Base-by-base conservation (phyloP, 2,888 invertebrate genomes). In the Rhagophthalmus giganteus region DNA sequence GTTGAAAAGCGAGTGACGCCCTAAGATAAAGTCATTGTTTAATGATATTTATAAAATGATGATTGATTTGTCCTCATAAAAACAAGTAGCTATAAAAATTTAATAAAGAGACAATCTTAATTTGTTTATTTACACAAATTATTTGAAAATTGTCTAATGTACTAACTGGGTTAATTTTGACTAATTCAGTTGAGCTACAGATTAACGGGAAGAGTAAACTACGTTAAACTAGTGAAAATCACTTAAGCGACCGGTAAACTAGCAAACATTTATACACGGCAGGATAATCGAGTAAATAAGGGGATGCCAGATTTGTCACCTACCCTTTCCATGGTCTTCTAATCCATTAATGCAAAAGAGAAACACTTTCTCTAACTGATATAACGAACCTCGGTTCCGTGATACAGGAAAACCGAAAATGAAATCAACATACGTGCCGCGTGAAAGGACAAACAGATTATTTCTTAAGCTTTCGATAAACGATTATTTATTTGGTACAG, bases 171-270 rank as follows among this genome's bases (percentile, higher is more conserved):
- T 51, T 51, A 40, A 51, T 51, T 47, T 39, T 47, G 16, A 32
- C 31, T 52, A 52, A 52, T 47, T 52, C 32, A 33, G 52, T 47
- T 47, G 35, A 52, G 32, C 38, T 41, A 7, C 20, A 47, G 46
- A 46, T 46, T 52, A 52, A 52, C 47, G 13, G 41, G 41, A 38
- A 41, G 52, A 47, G 46, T 35, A 52, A 52, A 52, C 51, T 52
- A 42, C 47, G 38, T 47, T 47, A 42, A 51, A 52, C 41, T 47
- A 42, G 41, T 41, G 42, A 31, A 46, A 52, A 52, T 47, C 46
- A 47, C 52, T 52, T 52, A 47, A 52, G 41, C 46, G 52, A 47
- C 52, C 47, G 47, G 41, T 52, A 52, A 52, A 47, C 47, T 47
- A 52, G 46, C 41, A 52, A 52, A 52, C 52, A 47, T 52, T 52